Conservation (phyloP, 2,797 vertebrate genomes). For the Thalassophryne amazonica region DNA sequence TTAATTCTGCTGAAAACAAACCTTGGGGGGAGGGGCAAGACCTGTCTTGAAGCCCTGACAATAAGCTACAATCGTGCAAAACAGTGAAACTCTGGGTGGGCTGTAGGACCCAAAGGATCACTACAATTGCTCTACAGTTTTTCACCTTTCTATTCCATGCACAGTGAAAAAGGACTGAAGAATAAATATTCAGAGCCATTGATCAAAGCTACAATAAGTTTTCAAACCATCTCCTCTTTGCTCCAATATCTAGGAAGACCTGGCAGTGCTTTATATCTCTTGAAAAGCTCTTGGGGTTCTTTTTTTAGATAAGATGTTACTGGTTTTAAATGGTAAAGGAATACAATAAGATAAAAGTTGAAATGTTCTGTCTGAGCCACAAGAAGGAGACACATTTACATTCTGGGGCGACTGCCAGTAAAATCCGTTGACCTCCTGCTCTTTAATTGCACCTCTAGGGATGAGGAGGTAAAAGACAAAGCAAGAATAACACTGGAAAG, state of each 20-base stretch:
- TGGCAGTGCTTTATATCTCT: slow-evolving; percentile 31
- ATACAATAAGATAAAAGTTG: slow-evolving; percentile 19
- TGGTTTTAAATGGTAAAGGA: slow-evolving; percentile 52
- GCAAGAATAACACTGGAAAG: background rate
- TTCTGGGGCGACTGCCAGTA: slow-evolving; percentile 45
- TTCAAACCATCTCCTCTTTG: slow-evolving; percentile 5
- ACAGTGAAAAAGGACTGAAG: slow-evolving; percentile 34
- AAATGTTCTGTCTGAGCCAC: slow-evolving; percentile 28
- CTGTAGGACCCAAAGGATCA: background rate
- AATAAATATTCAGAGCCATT: slow-evolving; percentile 50
- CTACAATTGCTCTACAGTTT: slow-evolving; percentile 32
- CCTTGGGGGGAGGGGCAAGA: too few relatives aligned
- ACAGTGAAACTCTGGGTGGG: slow-evolving; percentile 9
- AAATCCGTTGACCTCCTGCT: slow-evolving; percentile 48
- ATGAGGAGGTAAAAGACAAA: slow-evolving; percentile 3
- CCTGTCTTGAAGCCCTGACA: too few relatives aligned
- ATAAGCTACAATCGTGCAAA: slow-evolving; percentile 26
- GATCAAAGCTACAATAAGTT: slow-evolving; percentile 48
- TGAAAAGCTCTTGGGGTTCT: slow-evolving; percentile 34
- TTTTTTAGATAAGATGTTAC: slow-evolving; percentile 48
- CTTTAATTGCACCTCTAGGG: slow-evolving; percentile 64
- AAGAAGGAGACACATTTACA: slow-evolving; percentile 39
- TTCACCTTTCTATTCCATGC: slow-evolving; percentile 37
- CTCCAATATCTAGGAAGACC: slow-evolving; percentile 27
- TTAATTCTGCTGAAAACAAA: too few relatives aligned